These are phyloP conservation scores for Nothura maculosa DNA, from an alignment of 2,797 vertebrate species.

Conservation along the genomic window DNA sequence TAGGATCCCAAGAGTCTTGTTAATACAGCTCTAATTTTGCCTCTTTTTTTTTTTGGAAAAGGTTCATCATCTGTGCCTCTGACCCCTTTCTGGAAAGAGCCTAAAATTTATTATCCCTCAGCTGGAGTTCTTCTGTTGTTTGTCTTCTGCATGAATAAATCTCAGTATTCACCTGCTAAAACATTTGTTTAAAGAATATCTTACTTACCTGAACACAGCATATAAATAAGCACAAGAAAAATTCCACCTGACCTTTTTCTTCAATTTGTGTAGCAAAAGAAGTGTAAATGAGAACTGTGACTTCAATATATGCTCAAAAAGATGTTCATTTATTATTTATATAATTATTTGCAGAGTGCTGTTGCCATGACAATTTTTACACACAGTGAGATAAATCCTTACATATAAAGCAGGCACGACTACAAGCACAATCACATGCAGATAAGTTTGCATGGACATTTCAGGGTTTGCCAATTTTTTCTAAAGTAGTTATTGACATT, in stretches of 20 bases:
- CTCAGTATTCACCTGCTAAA: slow-evolving; percentile 15
- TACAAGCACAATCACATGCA: slow-evolving; percentile 19
- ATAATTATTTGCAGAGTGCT: slow-evolving; percentile 54
- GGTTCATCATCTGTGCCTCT: background rate
- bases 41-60: background rate
- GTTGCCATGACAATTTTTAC: slow-evolving; percentile 47
- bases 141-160: slow-evolving; percentile 19
- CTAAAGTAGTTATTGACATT: background rate
- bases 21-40: slow-evolving; percentile 25
- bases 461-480: slow-evolving; percentile 36
- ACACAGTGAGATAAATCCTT: slow-evolving; percentile 32
- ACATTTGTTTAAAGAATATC: background rate
- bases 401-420: slow-evolving; percentile 23
- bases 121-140: background rate
- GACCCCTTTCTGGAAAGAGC: slow-evolving; percentile 10
- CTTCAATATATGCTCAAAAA: background rate
- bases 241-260: background rate
- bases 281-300: background rate
- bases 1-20: background rate
- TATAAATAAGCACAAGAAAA: background rate
- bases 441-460: slow-evolving; percentile 29
- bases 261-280: background rate
- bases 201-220: background rate
- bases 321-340: slow-evolving; percentile 64
- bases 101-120: background rate